phyloP scores from a whole-genome alignment of 2,113 vertebrate species.

The Otis tarda region DNA sequence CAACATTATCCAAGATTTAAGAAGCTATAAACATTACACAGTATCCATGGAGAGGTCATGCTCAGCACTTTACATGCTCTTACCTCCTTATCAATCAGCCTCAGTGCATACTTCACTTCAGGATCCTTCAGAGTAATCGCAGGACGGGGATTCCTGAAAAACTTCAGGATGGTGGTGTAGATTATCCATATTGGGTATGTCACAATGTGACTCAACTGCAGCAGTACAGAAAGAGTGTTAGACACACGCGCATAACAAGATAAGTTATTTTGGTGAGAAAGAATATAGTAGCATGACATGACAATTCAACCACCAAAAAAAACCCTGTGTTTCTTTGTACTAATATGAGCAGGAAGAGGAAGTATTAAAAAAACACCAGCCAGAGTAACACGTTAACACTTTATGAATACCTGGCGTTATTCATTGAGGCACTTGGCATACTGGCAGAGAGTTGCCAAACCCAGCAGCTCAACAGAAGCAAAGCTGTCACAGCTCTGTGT shows the following conservation, averaged over 20 bases:
- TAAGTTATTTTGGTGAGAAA: not conserved
- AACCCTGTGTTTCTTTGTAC: rapidly evolving
- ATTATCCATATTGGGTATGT: slow-evolving; percentile 68
- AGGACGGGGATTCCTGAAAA: slow-evolving; percentile 57
- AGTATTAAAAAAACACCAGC: not conserved
- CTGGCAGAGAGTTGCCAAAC: rapidly evolving
- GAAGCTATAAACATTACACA: not conserved
- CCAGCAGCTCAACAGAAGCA: rapidly evolving
- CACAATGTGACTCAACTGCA: slow-evolving; percentile 67
- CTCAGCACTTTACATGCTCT: not conserved
- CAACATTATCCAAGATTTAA: not conserved
- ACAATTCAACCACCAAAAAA: not conserved
- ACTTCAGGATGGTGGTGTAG: slow-evolving; percentile 60
- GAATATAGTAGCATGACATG: not conserved
- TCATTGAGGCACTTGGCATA: not conserved
- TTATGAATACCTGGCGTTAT: not conserved
- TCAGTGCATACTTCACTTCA: slow-evolving; percentile 76
- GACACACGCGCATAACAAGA: rapidly evolving
- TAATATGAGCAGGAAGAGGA: not conserved
- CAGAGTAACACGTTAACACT: not conserved
- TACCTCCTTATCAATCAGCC: slow-evolving; percentile 78
- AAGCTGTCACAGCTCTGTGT: not conserved
- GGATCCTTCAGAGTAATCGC: slow-evolving; percentile 77
- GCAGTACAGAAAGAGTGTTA: not conserved
- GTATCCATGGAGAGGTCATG: rapidly evolving